Conservation (phyloP, 2,888 invertebrate genomes). For the Andricus curvator region DNA sequence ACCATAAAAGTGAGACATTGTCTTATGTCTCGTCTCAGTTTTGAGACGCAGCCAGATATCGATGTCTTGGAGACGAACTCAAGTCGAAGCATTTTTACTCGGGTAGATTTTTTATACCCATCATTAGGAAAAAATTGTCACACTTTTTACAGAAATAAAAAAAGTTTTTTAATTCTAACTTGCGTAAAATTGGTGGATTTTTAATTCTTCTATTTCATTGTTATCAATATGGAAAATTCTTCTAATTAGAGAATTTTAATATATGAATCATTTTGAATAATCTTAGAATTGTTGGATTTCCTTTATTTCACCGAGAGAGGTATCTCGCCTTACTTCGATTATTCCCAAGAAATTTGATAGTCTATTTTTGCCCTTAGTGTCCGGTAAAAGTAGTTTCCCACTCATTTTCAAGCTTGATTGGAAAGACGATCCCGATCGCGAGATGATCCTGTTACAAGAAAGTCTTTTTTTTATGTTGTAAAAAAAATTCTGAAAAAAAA, state of each 20-base stretch:
- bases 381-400: slow-evolving; percentile 48
- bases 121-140: too few species aligned
- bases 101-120: too few species aligned
- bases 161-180: too few species aligned
- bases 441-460: not conserved
- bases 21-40: too few species aligned
- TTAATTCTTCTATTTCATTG: too few species aligned
- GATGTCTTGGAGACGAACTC: too few species aligned
- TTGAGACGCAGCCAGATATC: too few species aligned
- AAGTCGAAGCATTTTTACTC: too few species aligned
- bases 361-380: slow-evolving; percentile 58
- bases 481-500: too few species aligned
- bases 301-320: not conserved
- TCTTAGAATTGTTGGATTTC: not conserved
- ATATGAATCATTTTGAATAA: not conserved
- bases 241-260: not conserved
- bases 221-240: not conserved
- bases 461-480: not conserved
- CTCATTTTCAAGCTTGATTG: slow-evolving; percentile 62
- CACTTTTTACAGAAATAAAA: too few species aligned
- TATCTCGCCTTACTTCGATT: slow-evolving; percentile 58
- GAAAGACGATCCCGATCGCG: slow-evolving; percentile 65
- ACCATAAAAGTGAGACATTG: too few species aligned
- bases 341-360: slow-evolving; percentile 52
- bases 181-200: too few species aligned